phyloP scores from a whole-genome alignment of 1,140 invertebrate genomes.

The Drosophila elegans region DNA sequence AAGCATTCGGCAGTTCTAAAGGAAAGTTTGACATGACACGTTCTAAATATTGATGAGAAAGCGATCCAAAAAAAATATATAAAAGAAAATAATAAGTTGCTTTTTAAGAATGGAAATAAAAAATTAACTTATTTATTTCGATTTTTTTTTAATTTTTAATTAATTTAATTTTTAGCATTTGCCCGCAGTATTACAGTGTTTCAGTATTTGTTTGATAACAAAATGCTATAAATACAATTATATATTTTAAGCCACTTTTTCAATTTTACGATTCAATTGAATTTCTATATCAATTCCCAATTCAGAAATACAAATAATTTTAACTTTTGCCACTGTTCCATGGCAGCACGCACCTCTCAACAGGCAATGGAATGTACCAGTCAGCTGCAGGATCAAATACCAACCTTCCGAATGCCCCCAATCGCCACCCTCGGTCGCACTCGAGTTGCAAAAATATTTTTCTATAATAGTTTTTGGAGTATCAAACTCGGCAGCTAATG shows the following conservation, averaged over 20 bases:
- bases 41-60: constrained; percentile 7
- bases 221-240: too few relatives aligned
- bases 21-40: constrained; percentile 31
- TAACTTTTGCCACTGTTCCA: constrained; percentile 25
- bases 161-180: too few relatives aligned
- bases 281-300: too few relatives aligned
- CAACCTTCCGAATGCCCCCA: neutral
- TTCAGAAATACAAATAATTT: too few relatives aligned
- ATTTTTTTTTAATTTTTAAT: too few relatives aligned
- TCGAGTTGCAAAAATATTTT: constrained; percentile 70
- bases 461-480: constrained; percentile 82
- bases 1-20: constrained; percentile 39
- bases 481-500: constrained; percentile 73
- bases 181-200: too few relatives aligned
- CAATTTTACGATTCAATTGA: too few relatives aligned
- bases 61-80: too few relatives aligned
- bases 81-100: neutral
- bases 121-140: neutral
- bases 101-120: neutral
- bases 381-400: constrained; percentile 21
- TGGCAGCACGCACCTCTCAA: constrained; percentile 38
- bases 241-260: too few relatives aligned
- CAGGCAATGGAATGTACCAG: constrained; percentile 65
- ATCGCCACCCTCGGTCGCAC: constrained; percentile 16
- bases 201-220: too few relatives aligned